These are phyloP conservation scores for Dryococelus australis DNA, from an alignment of 2,888 invertebrate genomes.

Conservation along the genomic window DNA sequence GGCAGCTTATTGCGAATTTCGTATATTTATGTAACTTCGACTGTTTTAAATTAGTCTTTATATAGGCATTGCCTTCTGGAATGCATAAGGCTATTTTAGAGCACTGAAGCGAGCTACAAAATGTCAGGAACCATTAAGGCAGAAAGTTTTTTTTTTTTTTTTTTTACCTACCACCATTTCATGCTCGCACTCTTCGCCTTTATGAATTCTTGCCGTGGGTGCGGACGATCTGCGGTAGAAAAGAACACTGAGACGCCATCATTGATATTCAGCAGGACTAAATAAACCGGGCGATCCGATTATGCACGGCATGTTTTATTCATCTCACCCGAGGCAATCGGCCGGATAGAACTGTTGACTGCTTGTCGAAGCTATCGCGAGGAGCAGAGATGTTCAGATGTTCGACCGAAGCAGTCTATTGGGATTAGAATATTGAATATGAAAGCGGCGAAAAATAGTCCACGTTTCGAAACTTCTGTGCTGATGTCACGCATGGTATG, in stretches of 20 bases:
- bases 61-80: too few species aligned
- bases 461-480: neutral
- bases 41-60: too few species aligned
- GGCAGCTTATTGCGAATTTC: too few species aligned
- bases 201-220: neutral
- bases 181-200: neutral
- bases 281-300: constrained; percentile 22
- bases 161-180: neutral
- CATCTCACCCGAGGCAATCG: constrained; percentile 16
- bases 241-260: neutral
- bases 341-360: constrained; percentile 7
- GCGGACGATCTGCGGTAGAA: neutral
- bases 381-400: neutral
- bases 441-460: neutral
- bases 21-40: too few species aligned
- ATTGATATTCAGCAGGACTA: constrained; percentile 20
- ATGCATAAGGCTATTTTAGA: too few species aligned
- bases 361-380: neutral
- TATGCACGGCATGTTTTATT: constrained; percentile 21
- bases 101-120: too few species aligned
- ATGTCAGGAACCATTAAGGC: too few species aligned
- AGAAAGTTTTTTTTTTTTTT: too few species aligned
- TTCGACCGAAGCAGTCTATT: neutral
- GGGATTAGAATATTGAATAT: neutral
- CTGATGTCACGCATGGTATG: neutral